Percentiles rank a stretch among this genome's conserved stretches.
These are phyloP conservation scores for Sinopyrophorus schimmeli DNA, from an alignment of 2,888 invertebrate genomes.

Conservation along the genomic window DNA sequence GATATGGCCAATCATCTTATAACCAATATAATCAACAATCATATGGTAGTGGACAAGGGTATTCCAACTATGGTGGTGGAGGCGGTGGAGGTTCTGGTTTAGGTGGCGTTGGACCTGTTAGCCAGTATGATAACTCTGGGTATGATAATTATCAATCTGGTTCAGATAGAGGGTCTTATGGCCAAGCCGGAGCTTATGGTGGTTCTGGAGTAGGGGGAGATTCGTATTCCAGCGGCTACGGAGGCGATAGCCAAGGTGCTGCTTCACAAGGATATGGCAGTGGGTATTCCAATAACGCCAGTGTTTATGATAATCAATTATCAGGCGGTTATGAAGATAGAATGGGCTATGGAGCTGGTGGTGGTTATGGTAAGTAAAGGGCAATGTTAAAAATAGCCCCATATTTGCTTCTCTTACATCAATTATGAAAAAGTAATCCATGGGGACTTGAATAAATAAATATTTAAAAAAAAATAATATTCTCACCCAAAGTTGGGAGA, in stretches of 20 bases:
- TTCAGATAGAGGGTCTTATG: conserved; percentile 26
- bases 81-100: too few relatives aligned
- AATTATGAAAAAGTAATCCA: too few relatives aligned
- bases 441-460: too few relatives aligned
- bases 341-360: conserved; percentile 32
- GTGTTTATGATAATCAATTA: conserved; percentile 32
- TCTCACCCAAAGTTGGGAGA: too few relatives aligned
- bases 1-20: conserved; percentile 19
- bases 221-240: conserved; percentile 29
- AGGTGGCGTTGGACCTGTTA: too few relatives aligned
- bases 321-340: conserved; percentile 33
- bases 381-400: too few relatives aligned
- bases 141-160: conserved; percentile 27
- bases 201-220: conserved; percentile 23
- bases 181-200: conserved; percentile 31
- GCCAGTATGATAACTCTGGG: conserved; percentile 15
- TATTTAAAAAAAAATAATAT: conserved; percentile 1
- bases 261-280: conserved; percentile 28
- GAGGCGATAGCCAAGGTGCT: conserved; percentile 11
- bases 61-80: conserved; percentile 20
- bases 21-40: conserved; percentile 16
- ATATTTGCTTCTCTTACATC: too few relatives aligned
- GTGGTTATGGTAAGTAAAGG: conserved; percentile 33
- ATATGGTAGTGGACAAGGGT: conserved; percentile 11
- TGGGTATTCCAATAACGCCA: conserved; percentile 28